These are phyloP conservation scores for Brachionus paranguensis DNA, from an alignment of 1,140 invertebrate genomes.

Conservation along the genomic window DNA sequence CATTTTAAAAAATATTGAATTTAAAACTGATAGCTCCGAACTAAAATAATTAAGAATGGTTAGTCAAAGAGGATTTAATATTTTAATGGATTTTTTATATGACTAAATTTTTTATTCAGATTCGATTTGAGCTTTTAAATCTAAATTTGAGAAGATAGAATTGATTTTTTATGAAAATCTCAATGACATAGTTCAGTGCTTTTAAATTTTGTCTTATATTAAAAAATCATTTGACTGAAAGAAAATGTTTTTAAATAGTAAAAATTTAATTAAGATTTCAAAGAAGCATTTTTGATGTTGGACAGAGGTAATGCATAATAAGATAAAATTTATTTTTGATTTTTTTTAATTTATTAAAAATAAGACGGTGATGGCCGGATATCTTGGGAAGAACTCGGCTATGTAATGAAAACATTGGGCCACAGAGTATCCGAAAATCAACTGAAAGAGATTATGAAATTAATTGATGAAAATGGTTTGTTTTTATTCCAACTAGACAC, in stretches of 20 bases:
- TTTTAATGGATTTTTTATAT: too few relatives aligned
- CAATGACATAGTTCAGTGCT: too few relatives aligned
- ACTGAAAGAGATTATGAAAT: constrained; percentile 34
- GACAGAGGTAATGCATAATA: not conserved
- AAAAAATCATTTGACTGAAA: not conserved
- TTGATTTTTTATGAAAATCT: too few relatives aligned
- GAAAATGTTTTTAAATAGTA: not conserved
- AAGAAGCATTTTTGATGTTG: constrained; percentile 37
- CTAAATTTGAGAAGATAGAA: too few relatives aligned
- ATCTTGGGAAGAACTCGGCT: constrained; percentile 37
- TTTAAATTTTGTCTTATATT: too few relatives aligned
- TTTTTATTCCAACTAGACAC: not conserved
- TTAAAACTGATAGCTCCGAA: too few relatives aligned
- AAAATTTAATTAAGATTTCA: not conserved
- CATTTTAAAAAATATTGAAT: too few relatives aligned
- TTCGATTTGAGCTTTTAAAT: too few relatives aligned
- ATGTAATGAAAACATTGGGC: constrained; percentile 33
- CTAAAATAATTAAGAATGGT: too few relatives aligned
- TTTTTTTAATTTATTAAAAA: not conserved
- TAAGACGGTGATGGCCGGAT: constrained; percentile 29
- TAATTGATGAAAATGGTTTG: constrained; percentile 33
- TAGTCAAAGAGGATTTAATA: too few relatives aligned
- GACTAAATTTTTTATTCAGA: too few relatives aligned
- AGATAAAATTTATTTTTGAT: not conserved
- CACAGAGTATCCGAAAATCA: constrained; percentile 33